Evolutionary conservation across 2,888 invertebrate species (phyloP).

Genomic region (Pristionchus maxplancki): DNA sequence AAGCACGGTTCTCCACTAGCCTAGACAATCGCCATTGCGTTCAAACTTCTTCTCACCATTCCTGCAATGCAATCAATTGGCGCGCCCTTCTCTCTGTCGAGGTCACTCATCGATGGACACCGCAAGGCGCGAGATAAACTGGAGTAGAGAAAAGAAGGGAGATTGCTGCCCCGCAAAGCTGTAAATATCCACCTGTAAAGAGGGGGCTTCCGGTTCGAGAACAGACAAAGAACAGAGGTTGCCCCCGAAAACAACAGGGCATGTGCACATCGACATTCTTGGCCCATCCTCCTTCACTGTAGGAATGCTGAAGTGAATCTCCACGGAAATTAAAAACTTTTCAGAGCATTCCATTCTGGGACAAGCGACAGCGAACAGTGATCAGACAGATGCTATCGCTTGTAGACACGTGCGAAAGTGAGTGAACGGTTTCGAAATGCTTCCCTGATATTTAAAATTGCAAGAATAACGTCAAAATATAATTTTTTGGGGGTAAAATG

Average conservation of each 20-base stretch:
- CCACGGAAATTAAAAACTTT: too few species aligned
- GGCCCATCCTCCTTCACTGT: too few species aligned
- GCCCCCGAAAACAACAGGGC: not conserved
- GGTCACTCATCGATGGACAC: not conserved
- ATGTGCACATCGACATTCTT: too few species aligned
- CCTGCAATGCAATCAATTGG: not conserved
- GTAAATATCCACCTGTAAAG: conserved; percentile 22
- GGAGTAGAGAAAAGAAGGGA: conserved; percentile 2
- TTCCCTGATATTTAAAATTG: not conserved
- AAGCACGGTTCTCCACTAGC: not conserved
- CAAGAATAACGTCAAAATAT: too few species aligned
- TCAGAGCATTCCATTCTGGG: conserved; percentile 50
- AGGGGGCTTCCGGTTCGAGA: not conserved
- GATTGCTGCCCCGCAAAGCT: not conserved
- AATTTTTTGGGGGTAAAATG: too few species aligned
- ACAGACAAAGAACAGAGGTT: not conserved
- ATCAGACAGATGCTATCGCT: conserved; percentile 31
- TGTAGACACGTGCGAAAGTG: conserved; percentile 46
- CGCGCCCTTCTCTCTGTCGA: not conserved
- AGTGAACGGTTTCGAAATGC: not conserved
- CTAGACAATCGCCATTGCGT: not conserved
- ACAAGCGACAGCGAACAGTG: conserved; percentile 42
- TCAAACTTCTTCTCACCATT: not conserved
- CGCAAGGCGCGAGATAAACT: conserved; percentile 25
- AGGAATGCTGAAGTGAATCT: too few species aligned